Evolutionary conservation across 1,140 invertebrate species (phyloP), one percentile per base, ranked within the genome.

Genomic region (Metopolophium dirhodum): DNA sequence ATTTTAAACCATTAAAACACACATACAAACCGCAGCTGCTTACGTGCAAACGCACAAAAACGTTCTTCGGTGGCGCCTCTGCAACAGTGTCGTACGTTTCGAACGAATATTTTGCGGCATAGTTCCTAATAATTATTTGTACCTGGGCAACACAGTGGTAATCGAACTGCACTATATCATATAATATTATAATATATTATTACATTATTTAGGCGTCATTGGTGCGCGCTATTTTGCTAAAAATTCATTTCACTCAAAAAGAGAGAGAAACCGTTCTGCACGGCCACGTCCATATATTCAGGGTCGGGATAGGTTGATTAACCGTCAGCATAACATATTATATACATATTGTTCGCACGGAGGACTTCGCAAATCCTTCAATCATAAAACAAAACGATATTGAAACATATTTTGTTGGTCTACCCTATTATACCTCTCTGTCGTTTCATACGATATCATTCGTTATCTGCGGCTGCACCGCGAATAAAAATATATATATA

Each of bases 331-430:
- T 7, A n/a, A 77, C 18, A 77, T 77, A 68, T 68, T 14, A 6
- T 68, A 68, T n/a, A 68, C n/a, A n/a, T 68, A n/a, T 68, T 77
- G 20, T 77, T 77, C 61, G 4, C 61, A n/a, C 61, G 30, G 61
- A 77, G 61, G 6, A n/a, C 4, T 77, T 77, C 30, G n/a, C 61
- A 77, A 77, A n/a, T 77, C 61, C 1, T 77, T 77, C 30, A 77
- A 77, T 77, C 61, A 77, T n/a, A n/a, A 77, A 77, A 77, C 61
- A 77, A 77, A 77, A n/a, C n/a, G 61, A 77, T 77, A 77, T 77
- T 18, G 61, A n/a, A 77, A n/a, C 61, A 35, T 41, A 41, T 41
- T 77, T 77, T 77, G 1, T 77, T n/a, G 61, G 61, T 18, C 30
- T 77, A 77, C 30, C 61, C n/a, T 77, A n/a, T 77, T 18, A n/a